phyloP scores from a whole-genome alignment of 2,113 vertebrate species.

The Lophura nycthemera region DNA sequence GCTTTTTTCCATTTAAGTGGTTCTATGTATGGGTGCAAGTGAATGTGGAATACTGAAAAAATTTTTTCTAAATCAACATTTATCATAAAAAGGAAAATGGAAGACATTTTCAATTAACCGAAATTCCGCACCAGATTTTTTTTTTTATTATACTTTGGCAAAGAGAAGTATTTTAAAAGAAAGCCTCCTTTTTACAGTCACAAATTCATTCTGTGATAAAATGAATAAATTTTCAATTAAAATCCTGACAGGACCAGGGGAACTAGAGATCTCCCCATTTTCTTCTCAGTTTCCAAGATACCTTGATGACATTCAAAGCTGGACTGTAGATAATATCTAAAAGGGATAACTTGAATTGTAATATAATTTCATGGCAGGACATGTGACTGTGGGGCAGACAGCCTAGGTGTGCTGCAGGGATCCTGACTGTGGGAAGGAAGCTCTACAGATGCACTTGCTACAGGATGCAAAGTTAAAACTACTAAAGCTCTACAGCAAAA shows the following conservation, averaged over 20 bases:
- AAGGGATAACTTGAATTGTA: background rate
- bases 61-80: background rate
- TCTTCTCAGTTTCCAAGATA: background rate
- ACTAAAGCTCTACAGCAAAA: background rate
- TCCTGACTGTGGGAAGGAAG: background rate
- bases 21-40: background rate
- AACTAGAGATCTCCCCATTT: background rate
- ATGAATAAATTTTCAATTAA: background rate
- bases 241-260: background rate
- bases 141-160: no score
- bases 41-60: fast-evolving
- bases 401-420: background rate
- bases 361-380: background rate
- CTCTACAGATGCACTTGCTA: background rate
- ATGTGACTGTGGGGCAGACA: background rate
- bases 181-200: background rate
- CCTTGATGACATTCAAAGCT: background rate
- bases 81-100: background rate
- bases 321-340: background rate
- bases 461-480: background rate
- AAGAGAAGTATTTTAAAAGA: background rate
- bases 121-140: background rate
- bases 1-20: background rate
- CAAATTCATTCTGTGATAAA: background rate
- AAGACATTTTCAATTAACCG: background rate